Evolutionary conservation across 1,140 invertebrate species (phyloP).

Genomic region (Acyrthosiphon pisum): DNA sequence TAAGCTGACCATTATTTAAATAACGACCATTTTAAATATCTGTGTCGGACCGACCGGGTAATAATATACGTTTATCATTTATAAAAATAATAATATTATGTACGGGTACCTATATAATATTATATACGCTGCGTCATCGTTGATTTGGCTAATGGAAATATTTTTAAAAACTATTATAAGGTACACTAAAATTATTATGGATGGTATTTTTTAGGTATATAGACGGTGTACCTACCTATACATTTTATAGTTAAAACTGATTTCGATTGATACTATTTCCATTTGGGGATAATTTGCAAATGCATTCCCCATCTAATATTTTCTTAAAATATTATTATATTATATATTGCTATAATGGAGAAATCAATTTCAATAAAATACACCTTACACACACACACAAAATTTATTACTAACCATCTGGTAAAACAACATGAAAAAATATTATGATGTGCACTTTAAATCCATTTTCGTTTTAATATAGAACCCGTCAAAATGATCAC

Average conservation of each 20-base stretch:
- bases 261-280: background rate
- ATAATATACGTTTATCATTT: background rate
- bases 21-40: background rate
- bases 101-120: background rate
- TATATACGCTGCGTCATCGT: background rate
- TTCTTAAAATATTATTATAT: background rate
- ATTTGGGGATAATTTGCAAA: slow-evolving; percentile 11
- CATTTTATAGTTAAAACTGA: background rate
- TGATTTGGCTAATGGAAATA: background rate
- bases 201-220: background rate
- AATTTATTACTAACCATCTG: background rate
- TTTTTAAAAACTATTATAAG: background rate
- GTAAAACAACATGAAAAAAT: background rate
- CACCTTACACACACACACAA: background rate
- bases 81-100: background rate
- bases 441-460: slow-evolving; percentile 27
- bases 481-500: slow-evolving; percentile 25
- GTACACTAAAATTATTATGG: background rate
- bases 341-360: background rate
- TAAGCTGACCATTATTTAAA: background rate
- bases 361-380: slow-evolving; percentile 8
- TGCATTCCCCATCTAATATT: background rate
- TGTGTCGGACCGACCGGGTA: background rate
- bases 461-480: background rate
- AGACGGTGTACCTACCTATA: background rate